Conservation (phyloP, 2,888 invertebrate species). For the Anorthoa munda region DNA sequence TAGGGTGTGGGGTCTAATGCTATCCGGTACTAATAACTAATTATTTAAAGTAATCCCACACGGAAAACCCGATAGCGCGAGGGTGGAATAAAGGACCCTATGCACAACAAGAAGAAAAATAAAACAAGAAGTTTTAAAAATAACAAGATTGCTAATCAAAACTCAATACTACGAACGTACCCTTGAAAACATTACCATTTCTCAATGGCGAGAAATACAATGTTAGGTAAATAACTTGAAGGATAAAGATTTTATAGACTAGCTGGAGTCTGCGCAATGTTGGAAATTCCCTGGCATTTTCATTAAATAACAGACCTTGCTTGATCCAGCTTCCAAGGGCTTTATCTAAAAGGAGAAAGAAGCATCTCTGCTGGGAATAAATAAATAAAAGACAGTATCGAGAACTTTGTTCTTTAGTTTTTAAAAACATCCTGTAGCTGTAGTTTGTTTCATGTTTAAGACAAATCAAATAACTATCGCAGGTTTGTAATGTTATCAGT, state of each 20-base stretch:
- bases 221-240: slow-evolving; percentile 2
- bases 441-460: background rate
- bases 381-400: background rate
- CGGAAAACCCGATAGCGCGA: background rate
- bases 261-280: background rate
- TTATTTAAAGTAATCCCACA: too few species aligned
- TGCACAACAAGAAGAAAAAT: too few species aligned
- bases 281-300: background rate
- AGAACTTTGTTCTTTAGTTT: slow-evolving; percentile 1
- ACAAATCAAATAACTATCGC: background rate
- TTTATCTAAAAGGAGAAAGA: slow-evolving; percentile 10
- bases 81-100: background rate
- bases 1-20: background rate
- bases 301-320: background rate
- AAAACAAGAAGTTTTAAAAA: too few species aligned
- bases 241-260: background rate
- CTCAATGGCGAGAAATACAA: background rate
- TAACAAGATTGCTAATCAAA: background rate
- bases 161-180: background rate
- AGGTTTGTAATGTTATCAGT: background rate
- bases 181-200: background rate
- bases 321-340: background rate
- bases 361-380: background rate
- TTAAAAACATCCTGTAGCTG: background rate
- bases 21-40: too few species aligned